These are phyloP conservation scores for Dendronephthya gigantea DNA, from an alignment of 64 coral and sea anemone genomes.

Conservation along the genomic window DNA sequence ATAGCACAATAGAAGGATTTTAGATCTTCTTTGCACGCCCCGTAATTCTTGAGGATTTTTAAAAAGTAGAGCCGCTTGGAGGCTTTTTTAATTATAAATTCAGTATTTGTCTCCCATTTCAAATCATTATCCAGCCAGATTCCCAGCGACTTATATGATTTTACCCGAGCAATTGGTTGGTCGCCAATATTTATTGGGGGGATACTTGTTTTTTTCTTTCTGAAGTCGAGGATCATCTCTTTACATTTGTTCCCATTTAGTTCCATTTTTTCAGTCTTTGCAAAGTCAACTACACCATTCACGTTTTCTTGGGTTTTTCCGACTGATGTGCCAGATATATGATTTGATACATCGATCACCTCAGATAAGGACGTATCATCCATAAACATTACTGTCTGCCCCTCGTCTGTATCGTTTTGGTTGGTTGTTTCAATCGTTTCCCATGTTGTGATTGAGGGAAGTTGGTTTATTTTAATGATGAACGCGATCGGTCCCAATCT, in stretches of 20 bases:
- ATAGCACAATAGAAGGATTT: slow-evolving; percentile 12
- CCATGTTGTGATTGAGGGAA: no score
- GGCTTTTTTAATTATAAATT: slow-evolving; percentile 25
- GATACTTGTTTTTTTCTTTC: background rate
- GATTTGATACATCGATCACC: background rate
- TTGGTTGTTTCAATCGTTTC: no score
- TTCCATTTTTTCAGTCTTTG: background rate
- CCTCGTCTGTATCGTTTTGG: background rate
- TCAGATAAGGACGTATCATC: background rate
- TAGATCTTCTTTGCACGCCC: background rate
- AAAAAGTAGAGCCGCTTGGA: slow-evolving; percentile 23
- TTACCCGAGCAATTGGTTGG: slow-evolving; percentile 18
- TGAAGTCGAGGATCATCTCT: background rate
- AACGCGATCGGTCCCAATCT: no score
- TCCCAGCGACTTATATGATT: slow-evolving; percentile 29
- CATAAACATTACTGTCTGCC: background rate
- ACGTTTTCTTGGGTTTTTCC: background rate
- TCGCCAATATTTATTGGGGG: background rate
- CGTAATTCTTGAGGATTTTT: slow-evolving; percentile 15
- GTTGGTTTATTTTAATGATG: no score
- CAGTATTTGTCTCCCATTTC: slow-evolving; percentile 31
- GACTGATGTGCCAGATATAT: background rate
- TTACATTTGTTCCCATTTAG: background rate
- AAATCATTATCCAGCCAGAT: slow-evolving; percentile 29
- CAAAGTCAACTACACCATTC: background rate